Evolutionary conservation across 2,113 vertebrate genomes (phyloP), one percentile per base, ranked within the genome.

Genomic region (Myiozetetes cayanensis): DNA sequence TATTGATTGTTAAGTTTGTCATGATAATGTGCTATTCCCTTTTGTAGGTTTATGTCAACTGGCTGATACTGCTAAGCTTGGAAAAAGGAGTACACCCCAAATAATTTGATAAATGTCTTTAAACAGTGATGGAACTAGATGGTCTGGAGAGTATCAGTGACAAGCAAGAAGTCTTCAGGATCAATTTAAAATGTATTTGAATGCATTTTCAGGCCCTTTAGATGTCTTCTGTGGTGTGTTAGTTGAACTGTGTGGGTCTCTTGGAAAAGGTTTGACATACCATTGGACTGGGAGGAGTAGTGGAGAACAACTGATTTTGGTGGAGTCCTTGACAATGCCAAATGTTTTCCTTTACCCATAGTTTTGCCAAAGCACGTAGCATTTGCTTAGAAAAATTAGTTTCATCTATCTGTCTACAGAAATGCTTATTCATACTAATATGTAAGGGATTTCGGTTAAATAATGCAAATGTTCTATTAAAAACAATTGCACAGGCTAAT

Each of bases 1-100:
- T 99, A 97, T 52, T 1, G 4, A 44, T 62, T 37, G 3, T 43
- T 25, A 25, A 37, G 6, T 85, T 62, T 67, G 25, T 83, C 22
- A 7, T 30, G 70, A 43, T 81, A 46, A 53, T 4, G 0, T 50
- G 2, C 37, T 35, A 4, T 41, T 81, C 2, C 1, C 43, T 44
- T 68, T 49, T 82, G 41, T 59, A 55, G 71, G 17, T 72, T 9
- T 44, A 7, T 22, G 20, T 62, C 46, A 87, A 1, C 28, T 91
- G 61, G 16, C 61, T 47, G 53, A 25, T 75, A 8, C 23, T 75
- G 39, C 39, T 74, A 12, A 37, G 24, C 12, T 72, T 77, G 55
- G 9, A 28, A 81, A 66, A 62, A 80, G 24, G 17, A 71, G 15
- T 53, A 12, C 43, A 30, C 20, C 33, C 3, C 43, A 63, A 37